Conservation (phyloP, 1,140 invertebrate species). For the Odontomachus brunneus region DNA sequence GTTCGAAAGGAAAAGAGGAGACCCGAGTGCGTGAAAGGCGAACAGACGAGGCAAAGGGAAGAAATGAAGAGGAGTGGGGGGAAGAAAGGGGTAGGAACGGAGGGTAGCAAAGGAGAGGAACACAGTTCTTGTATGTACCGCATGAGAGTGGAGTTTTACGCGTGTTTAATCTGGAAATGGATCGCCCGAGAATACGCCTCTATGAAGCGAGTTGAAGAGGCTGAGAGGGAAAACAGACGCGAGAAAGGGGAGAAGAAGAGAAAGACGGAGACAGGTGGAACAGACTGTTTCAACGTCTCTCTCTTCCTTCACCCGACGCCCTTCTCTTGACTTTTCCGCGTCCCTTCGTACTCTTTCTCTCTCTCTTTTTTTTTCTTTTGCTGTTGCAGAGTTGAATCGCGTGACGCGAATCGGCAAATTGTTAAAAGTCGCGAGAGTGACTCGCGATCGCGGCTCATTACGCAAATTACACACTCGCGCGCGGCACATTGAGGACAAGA, state of each 20-base stretch:
- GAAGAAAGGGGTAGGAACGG: neutral
- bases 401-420: conserved; percentile 37
- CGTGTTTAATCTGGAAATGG: conserved; percentile 85
- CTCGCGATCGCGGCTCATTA: conserved; percentile 53
- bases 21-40: conserved; percentile 28
- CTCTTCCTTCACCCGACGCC: neutral
- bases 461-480: conserved; percentile 57
- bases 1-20: conserved; percentile 3
- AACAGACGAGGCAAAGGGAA: neutral
- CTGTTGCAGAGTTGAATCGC: conserved; percentile 3
- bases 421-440: conserved; percentile 34
- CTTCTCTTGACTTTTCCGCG: conserved; percentile 12
- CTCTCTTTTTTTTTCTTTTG: neutral
- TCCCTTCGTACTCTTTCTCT: conserved; percentile 19
- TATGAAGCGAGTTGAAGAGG: conserved; percentile 74
- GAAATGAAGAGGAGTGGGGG: neutral
- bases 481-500: conserved; percentile 18
- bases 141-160: conserved; percentile 81
- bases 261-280: conserved; percentile 15
- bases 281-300: conserved; percentile 29
- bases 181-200: conserved; percentile 80
- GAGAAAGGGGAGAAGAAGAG: conserved; percentile 57
- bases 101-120: conserved; percentile 50
- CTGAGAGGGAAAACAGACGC: conserved; percentile 56
- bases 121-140: conserved; percentile 75